Evolutionary conservation across 2,113 vertebrate species (phyloP).

Genomic region (Gorsachius goisagi): DNA sequence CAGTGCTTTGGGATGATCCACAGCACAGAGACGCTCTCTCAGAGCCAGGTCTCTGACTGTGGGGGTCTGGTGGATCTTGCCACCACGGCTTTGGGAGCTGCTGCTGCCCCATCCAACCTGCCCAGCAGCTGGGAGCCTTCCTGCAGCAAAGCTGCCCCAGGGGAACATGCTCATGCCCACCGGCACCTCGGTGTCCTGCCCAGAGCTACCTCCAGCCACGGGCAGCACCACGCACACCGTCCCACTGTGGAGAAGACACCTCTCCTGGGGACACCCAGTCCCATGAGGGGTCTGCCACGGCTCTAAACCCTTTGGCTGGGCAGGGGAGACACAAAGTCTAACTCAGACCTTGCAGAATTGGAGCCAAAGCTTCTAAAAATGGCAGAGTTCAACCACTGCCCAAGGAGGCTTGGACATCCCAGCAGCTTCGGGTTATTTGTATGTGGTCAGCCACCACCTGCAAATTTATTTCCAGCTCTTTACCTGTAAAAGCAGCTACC

Average conservation of each 20-base stretch:
- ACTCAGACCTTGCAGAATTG: background rate
- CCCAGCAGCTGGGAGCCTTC: background rate
- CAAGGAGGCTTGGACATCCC: background rate
- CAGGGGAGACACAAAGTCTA: background rate
- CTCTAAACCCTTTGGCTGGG: background rate
- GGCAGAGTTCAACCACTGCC: background rate
- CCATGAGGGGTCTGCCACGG: rapidly evolving
- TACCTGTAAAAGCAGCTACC: slow-evolving; percentile 8
- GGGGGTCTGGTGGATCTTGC: background rate
- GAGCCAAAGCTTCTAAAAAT: background rate
- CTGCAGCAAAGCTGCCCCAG: background rate
- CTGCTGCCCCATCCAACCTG: background rate
- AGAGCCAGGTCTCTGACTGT: background rate
- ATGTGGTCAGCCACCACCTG: background rate
- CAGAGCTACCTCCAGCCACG: background rate
- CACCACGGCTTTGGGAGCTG: background rate
- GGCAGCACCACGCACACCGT: background rate
- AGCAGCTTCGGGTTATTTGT: background rate
- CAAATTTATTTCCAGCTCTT: background rate
- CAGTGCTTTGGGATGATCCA: background rate
- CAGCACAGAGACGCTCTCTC: background rate
- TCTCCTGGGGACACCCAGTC: background rate
- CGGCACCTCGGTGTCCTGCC: background rate
- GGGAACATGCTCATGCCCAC: rapidly evolving
- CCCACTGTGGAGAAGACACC: background rate